These are phyloP conservation scores for Macrophya alboannulata DNA, from an alignment of 2,888 invertebrate species.

Conservation along the genomic window DNA sequence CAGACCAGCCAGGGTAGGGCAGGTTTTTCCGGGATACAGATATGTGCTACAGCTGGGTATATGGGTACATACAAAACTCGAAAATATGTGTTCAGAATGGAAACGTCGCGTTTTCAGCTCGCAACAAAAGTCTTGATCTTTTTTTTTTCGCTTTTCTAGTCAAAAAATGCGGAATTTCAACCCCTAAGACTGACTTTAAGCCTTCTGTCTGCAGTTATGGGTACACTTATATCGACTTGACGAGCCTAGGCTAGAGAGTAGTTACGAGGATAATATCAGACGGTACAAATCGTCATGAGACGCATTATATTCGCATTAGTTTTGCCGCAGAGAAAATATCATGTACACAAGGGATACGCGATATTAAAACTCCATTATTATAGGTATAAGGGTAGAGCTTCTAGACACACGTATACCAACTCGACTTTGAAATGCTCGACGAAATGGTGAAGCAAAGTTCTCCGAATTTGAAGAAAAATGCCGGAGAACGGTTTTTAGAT, in stretches of 20 bases:
- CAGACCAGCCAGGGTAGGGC: neutral
- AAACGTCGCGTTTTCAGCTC: neutral
- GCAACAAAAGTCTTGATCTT: neutral
- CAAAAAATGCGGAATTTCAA: neutral
- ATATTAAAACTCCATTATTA: slow-evolving; percentile 34
- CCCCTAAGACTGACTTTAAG: neutral
- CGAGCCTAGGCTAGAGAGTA: neutral
- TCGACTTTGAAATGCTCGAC: neutral
- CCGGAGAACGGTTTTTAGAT: neutral
- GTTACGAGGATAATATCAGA: neutral
- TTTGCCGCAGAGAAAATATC: neutral
- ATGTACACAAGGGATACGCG: neutral
- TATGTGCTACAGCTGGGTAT: neutral
- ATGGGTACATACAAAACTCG: neutral
- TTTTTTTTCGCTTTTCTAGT: neutral
- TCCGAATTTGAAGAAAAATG: neutral
- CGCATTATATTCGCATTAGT: slow-evolving; percentile 42
- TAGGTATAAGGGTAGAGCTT: neutral
- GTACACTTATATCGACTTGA: too few relatives aligned
- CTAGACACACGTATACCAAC: neutral
- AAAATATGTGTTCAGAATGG: neutral
- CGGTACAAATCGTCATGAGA: neutral
- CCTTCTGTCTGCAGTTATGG: too few relatives aligned
- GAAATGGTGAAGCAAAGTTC: neutral
- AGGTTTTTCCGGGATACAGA: neutral